Evolutionary conservation across 2,113 vertebrate species (phyloP), one percentile per base, ranked within the genome.

Genomic region (Pantherophis guttatus): DNA sequence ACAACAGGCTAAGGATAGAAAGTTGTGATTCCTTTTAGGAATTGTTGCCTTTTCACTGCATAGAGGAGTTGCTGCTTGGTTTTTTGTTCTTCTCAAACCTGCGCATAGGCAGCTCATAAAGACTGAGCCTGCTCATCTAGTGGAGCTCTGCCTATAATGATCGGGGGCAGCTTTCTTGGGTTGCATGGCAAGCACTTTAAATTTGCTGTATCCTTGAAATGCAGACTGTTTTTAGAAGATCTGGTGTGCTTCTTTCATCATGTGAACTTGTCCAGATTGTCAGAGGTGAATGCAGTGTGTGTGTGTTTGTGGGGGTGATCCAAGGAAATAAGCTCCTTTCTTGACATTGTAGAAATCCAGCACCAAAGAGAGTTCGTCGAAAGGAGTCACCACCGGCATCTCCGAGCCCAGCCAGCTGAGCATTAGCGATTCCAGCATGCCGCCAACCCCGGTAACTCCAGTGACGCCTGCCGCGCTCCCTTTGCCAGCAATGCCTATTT

Each of bases 361-460:
- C 54, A 98, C 95, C 96, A 99, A 99, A 96, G 99, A 99, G 39
- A 97, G 97, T 23, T 96, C 97, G 0, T 50, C 93, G 92, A 99
- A 99, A 97, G 97, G 96, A 0, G 95, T 97, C 2, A 87, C 96
- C 57, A 93, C 96, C 39, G 98, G 98, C 88, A 94, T 97, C 5
- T 94, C 98, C 5, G 99, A 99, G 54, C 96, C 96, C 29, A 94
- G 94, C 44, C 98, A 98, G 91, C 97, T 98, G 95, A 98, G 95
- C 95, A 96, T 98, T 23, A 98, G 97, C 93, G 98, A 98, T 91
- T 98, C 98, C 94, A 98, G 97, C 97, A 98, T 97, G 97, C 97
- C 97, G 0, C 97, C 97, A 2, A 98, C 96, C 92, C 98, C 99
- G 0, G 98, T 98, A 50, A 98, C 98, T 1, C 98, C 98, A 0